Evolutionary conservation across 2,888 invertebrate genomes (phyloP).

Genomic region (Atherix ibis): DNA sequence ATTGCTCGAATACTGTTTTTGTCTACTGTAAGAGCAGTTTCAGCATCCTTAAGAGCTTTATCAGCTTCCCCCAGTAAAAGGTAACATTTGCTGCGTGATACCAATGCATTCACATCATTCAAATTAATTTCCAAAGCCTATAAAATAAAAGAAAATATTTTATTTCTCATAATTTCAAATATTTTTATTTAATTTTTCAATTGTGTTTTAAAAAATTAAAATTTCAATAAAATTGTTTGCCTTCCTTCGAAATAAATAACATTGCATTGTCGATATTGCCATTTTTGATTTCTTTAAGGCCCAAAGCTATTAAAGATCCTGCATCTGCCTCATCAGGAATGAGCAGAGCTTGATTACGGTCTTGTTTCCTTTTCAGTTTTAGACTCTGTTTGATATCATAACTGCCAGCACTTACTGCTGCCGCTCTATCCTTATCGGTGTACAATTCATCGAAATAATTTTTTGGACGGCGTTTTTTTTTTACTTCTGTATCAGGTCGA

Average conservation of each 20-base stretch:
- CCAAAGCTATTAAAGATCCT: conserved; percentile 56
- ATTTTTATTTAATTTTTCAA: neutral
- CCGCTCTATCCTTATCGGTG: conserved; percentile 81
- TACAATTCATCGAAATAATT: conserved; percentile 55
- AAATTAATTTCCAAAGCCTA: conserved; percentile 79
- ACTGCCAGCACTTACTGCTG: conserved; percentile 62
- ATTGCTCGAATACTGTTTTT: conserved; percentile 57
- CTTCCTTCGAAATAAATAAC: conserved; percentile 61
- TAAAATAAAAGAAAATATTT: conserved; percentile 21
- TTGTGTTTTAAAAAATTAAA: neutral
- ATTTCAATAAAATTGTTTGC: too few species aligned
- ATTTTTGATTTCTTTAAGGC: conserved; percentile 57
- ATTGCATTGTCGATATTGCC: conserved; percentile 58
- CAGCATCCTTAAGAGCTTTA: conserved; percentile 62
- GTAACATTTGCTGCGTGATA: conserved; percentile 79
- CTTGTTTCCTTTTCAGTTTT: conserved; percentile 62
- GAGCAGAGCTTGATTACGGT: conserved; percentile 52
- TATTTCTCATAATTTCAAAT: neutral
- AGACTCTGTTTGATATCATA: conserved; percentile 75
- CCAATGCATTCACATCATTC: conserved; percentile 68
- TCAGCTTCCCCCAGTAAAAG: conserved; percentile 71
- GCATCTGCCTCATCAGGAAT: conserved; percentile 68
- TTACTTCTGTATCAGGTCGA: conserved; percentile 20
- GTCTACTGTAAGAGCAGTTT: conserved; percentile 59
- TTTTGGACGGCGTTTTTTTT: conserved; percentile 25